phyloP scores from a whole-genome alignment of 2,888 invertebrate species.

The Drosophila putrida region DNA sequence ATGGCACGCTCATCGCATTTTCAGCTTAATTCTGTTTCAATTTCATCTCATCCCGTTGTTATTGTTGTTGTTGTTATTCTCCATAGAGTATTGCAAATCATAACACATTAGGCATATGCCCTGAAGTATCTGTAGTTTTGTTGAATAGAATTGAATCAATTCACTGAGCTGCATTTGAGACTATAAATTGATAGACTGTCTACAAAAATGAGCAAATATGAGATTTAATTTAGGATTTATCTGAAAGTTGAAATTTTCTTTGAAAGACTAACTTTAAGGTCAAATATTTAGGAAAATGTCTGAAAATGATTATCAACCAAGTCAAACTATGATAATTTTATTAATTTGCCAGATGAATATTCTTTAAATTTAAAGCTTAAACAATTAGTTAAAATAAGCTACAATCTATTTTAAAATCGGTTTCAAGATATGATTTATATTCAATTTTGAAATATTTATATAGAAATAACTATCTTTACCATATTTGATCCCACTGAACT shows the following conservation, averaged over 20 bases:
- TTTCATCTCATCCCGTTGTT: slow-evolving; percentile 32
- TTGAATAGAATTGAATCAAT: slow-evolving; percentile 6
- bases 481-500: too few species aligned
- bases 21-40: slow-evolving; percentile 65
- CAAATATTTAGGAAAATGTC: background rate
- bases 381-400: background rate
- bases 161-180: background rate
- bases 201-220: background rate
- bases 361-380: too few species aligned
- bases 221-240: background rate
- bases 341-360: too few species aligned
- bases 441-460: background rate
- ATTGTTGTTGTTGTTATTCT: slow-evolving; percentile 9
- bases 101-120: slow-evolving; percentile 8
- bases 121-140: slow-evolving; percentile 11
- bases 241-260: too few species aligned
- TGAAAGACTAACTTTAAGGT: background rate
- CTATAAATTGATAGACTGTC: background rate
- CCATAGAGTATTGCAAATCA: slow-evolving; percentile 28
- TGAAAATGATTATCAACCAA: too few species aligned
- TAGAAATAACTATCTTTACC: background rate
- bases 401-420: too few species aligned
- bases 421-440: background rate
- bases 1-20: slow-evolving; percentile 51
- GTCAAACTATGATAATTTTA: too few species aligned